Evolutionary conservation across 2,113 vertebrate genomes (phyloP), one percentile per base, ranked within the genome.

Genomic region (Microcebus murinus): DNA sequence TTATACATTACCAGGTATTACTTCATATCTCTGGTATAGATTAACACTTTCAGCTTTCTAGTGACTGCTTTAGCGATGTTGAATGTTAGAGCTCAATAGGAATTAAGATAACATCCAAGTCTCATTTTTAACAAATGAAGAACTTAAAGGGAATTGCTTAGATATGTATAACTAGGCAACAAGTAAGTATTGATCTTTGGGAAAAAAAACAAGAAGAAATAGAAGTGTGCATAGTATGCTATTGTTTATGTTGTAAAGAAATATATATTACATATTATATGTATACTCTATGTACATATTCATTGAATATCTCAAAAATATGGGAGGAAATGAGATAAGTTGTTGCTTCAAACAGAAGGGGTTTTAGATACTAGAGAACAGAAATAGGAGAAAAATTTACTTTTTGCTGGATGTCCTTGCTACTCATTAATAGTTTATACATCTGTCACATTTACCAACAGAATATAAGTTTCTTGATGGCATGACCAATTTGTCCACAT

Each of bases 311-410:
- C 27, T 94, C 57, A 23, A 91, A 95, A 80, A 91, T 45, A 70
- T 83, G 29, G 15, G 55, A 14, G 23, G 90, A 11, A 91, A 89
- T 82, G 12, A 70, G 21, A 39, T 93, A 85, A 93, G 14, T 42
- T 48, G 11, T 76, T 86, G 57, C 63, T 95, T 82, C 59, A 68
- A 77, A 82, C 20, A 61, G 31, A 96, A 92, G 12, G 39, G 18
- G 68, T 86, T 92, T 94, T 77, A 95, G 61, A 94, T 67, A 74
- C 7, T 85, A 34, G 57, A 74, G 50, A 93, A 89, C 12, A 73
- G 20, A 73, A 96, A 7, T 71, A 79, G 36, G 8, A 79, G 31
- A 9, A 42, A 87, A 92, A 34, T 73, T 57, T 42, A 34, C 52
- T 76, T 76, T 93, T 48, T 76, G 82, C 36, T 67, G 29, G 36